These are phyloP conservation scores for Muntiacus muntjak DNA, from an alignment of 2,113 vertebrate genomes.

Conservation along the genomic window DNA sequence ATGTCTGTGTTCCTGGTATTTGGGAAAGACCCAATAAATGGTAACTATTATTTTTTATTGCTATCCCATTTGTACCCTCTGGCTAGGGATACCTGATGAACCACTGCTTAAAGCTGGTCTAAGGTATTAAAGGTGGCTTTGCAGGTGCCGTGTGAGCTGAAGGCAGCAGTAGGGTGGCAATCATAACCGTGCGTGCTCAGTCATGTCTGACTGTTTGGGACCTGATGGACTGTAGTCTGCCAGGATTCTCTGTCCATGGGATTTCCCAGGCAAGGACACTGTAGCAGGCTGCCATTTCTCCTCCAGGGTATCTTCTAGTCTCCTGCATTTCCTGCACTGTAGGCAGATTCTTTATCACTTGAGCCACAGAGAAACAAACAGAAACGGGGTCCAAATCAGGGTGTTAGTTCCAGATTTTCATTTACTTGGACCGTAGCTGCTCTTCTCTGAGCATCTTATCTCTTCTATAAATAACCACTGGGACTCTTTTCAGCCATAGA, in stretches of 20 bases:
- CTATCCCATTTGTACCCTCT: neutral
- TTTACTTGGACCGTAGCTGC: rapidly evolving
- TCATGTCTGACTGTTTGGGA: neutral
- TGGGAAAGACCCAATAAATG: neutral
- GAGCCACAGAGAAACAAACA: neutral
- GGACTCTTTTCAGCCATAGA: neutral
- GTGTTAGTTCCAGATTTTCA: neutral
- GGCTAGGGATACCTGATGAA: neutral
- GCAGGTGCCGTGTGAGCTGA: neutral
- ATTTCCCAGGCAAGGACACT: neutral
- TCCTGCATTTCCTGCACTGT: neutral
- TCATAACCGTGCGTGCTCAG: rapidly evolving
- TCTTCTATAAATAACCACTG: neutral
- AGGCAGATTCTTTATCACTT: neutral
- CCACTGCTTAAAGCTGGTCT: neutral
- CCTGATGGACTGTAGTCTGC: neutral
- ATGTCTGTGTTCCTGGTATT: neutral
- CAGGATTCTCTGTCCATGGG: neutral
- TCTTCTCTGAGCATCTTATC: neutral
- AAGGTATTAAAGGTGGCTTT: neutral
- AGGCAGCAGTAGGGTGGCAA: neutral
- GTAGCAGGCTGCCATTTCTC: neutral
- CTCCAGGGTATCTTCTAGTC: neutral
- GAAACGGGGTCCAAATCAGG: neutral
- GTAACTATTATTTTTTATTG: neutral